These are phyloP conservation scores for Odocoileus hemionus DNA, from an alignment of 2,113 vertebrate species.

Conservation along the genomic window DNA sequence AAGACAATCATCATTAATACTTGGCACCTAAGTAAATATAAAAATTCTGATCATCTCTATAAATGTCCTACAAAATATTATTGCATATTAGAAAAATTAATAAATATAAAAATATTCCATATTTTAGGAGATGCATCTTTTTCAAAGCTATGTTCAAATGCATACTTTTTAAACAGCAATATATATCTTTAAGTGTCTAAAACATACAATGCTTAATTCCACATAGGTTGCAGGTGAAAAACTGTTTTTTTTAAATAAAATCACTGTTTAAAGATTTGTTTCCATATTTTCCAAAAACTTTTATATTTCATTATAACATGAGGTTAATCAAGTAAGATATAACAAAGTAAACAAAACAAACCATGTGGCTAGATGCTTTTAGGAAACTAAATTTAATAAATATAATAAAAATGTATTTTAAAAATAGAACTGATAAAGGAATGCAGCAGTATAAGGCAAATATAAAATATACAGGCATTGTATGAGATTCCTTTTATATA, in stretches of 20 bases:
- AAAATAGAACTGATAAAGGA: not conserved
- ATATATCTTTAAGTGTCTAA: not conserved
- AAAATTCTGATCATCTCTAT: not conserved
- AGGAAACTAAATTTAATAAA: not conserved
- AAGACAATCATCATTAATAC: not conserved
- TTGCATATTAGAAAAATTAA: not conserved
- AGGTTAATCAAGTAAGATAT: not conserved
- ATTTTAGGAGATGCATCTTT: not conserved
- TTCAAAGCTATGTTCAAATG: not conserved
- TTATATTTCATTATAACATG: not conserved
- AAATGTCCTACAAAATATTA: not conserved
- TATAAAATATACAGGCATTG: not conserved
- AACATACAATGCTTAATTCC: not conserved
- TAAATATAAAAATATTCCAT: not conserved
- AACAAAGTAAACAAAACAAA: not conserved
- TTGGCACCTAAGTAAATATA: not conserved
- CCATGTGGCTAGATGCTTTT: not conserved
- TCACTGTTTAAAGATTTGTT: not conserved
- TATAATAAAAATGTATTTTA: not conserved
- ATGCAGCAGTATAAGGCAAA: not conserved
- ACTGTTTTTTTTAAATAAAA: not conserved
- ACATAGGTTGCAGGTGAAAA: not conserved
- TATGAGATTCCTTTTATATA: not conserved
- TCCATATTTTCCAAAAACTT: not conserved
- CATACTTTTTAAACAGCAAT: not conserved